Base-by-base conservation (phyloP, 2,797 vertebrate species). In the Heteromormyrus szaboi region DNA sequence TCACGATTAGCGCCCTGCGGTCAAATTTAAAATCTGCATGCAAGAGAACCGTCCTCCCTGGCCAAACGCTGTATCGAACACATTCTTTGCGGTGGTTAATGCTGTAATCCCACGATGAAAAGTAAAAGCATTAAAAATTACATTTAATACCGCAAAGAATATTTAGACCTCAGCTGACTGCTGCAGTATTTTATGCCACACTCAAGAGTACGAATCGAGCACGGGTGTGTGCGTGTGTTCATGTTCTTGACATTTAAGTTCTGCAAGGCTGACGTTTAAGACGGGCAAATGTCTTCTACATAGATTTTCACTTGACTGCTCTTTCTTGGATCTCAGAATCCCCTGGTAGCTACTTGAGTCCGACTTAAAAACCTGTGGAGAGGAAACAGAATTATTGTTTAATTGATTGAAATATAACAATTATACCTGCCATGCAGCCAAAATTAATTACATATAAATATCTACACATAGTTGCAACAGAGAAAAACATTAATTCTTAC, bases 41-140 rank as follows among this genome's bases (percentile, higher is more conserved):
- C 33, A 19, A 17, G 68, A 41, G 29, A 48, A 48, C 79, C n/a
- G 0, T 22, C 17, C 17, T 9, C 19, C 14, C 41, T 46, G 17
- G 76, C 46, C 41, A 81, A n/a, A 81, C 5, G 7, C 33, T 81
- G n/a, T n/a, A 48, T 46, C 2, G 41, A 11, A 81, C 46, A 81
- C 7, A 81, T 46, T 81, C 76, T 19, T 7, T 83, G 79, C 7
- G 44, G 79, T 83, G 7, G 37, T 9, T 83, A 48, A 48, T 48
- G 44, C 3, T 83, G 44, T 83, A 83, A 46, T 46, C 37, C 79
- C 79, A 22, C 0, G 19, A 22, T 83, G 5, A 48, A 83, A 83
- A 83, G 79, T 83, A 83, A 48, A 83, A 44, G 9, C 44, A 83
- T 48, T 83, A 83, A 83, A 83, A 83, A 83, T 83, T 48, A 48